Percentiles rank a stretch among this genome's conserved stretches.
These are phyloP conservation scores for Tetragnatha montana DNA, from an alignment of 2,888 invertebrate genomes.

Conservation along the genomic window DNA sequence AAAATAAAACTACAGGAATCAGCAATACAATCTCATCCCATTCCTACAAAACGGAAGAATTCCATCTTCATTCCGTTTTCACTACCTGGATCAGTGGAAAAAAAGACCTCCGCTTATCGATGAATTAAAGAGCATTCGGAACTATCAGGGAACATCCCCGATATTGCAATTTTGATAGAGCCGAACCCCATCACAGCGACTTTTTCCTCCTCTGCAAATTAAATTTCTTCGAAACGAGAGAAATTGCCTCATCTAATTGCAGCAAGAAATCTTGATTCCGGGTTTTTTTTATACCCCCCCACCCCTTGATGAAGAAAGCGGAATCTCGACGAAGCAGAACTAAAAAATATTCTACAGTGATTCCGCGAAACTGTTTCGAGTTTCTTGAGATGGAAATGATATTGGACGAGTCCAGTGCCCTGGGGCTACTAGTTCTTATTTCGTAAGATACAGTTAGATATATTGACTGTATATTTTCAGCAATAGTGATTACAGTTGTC, in stretches of 20 bases:
- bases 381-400: conserved; percentile 16
- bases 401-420: conserved; percentile 12
- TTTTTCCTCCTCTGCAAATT: not conserved
- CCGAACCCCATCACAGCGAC: not conserved
- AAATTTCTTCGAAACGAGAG: conserved; percentile 6
- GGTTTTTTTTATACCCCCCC: not conserved
- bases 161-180: not conserved
- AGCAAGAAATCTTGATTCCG: not conserved
- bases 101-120: not conserved
- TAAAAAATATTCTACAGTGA: conserved; percentile 19
- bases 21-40: no score
- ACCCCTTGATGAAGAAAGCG: not conserved
- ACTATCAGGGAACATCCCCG: not conserved
- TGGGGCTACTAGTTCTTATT: conserved; percentile 24
- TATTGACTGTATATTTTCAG: no score
- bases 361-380: conserved; percentile 27
- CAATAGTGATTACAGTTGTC: no score
- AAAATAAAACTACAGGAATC: no score
- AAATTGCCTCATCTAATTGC: conserved; percentile 18
- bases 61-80: not conserved
- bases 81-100: not conserved
- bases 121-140: not conserved
- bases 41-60: not conserved
- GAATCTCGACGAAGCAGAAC: not conserved
- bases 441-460: not conserved